Evolutionary conservation across 2,113 vertebrate genomes (phyloP), one percentile per base, ranked within the genome.

Genomic region (Chloebia gouldiae): DNA sequence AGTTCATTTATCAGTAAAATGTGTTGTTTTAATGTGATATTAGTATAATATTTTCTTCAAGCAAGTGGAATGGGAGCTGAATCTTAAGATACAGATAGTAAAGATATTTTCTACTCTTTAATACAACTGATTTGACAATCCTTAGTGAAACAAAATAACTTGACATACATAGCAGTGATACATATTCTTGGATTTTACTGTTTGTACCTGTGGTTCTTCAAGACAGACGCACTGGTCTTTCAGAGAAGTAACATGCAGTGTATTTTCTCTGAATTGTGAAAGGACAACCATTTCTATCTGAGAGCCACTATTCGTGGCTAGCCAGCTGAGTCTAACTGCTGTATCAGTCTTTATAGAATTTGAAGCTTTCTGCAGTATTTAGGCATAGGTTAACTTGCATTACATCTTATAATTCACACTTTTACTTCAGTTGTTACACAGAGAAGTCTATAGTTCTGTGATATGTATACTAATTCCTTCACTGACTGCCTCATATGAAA

Each of bases 161-260:
- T 63, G 53, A 20, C 22, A 20, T 13, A 6, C 14, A n/a, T 7
- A 27, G 31, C 69, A 82, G 35, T 42, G 53, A 31, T 49, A 44
- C 8, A 8, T 57, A 3, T 33, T 71, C 45, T 53, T 25, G 0
- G 30, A 15, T 75, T 93, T 59, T 59, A n/a, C 3, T 57, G 9
- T 2, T 4, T 69, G 13, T 53, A 28, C 6, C 4, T 39, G 44
- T 39, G 25, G 7, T 33, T 87, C 31, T 70, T 53, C n/a, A 59
- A 24, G 72, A 61, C 23, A 59, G 16, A n/a, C 2, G 10, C 6
- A 3, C 1, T 54, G 22, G 9, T 72, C 20, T 77, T 83, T 42
- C 0, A 4, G 60, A 81, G 16, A 65, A 21, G 22, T 42, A 45
- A 24, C 9, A 15, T 17, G 23, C 28, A 14, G 7, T 0, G 0